These are phyloP conservation scores for Prosapia bicincta DNA, from an alignment of 2,888 invertebrate species.

Conservation along the genomic window DNA sequence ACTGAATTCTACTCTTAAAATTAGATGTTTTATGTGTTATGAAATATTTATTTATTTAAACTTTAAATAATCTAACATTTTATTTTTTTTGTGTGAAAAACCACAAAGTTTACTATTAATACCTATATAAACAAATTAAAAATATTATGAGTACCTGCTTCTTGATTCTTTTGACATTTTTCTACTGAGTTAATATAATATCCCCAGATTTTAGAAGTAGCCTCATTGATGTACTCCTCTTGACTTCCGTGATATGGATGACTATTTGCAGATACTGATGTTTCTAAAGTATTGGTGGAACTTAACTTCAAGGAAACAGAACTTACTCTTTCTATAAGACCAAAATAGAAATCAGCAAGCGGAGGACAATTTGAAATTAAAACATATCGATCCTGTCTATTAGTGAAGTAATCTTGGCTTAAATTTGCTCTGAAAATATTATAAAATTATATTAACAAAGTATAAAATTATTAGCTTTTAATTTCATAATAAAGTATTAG, in stretches of 20 bases:
- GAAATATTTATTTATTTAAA: too few relatives aligned
- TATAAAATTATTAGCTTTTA: too few relatives aligned
- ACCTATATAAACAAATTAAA: too few relatives aligned
- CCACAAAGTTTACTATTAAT: too few relatives aligned
- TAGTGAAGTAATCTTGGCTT: slow-evolving; percentile 95
- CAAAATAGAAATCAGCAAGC: slow-evolving; percentile 78
- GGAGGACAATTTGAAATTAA: slow-evolving; percentile 73
- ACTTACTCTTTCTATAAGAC: slow-evolving; percentile 64
- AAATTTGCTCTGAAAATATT: slow-evolving; percentile 79
- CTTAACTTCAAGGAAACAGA: slow-evolving; percentile 56
- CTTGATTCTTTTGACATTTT: neutral
- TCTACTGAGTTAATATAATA: slow-evolving; percentile 34
- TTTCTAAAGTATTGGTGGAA: slow-evolving; percentile 50
- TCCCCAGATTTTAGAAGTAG: slow-evolving; percentile 34
- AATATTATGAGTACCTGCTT: slow-evolving; percentile 4
- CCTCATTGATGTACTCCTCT: slow-evolving; percentile 28
- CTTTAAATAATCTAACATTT: too few relatives aligned
- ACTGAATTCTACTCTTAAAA: too few relatives aligned
- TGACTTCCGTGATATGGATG: slow-evolving; percentile 32
- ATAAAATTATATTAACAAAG: too few relatives aligned
- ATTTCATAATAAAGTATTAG: too few relatives aligned
- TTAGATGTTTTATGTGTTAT: too few relatives aligned
- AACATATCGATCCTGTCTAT: slow-evolving; percentile 95
- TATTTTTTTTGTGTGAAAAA: too few relatives aligned
- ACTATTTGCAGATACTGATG: slow-evolving; percentile 34